Evolutionary conservation across 1,140 invertebrate genomes (phyloP).

Genomic region (Drosophila baimaii): DNA sequence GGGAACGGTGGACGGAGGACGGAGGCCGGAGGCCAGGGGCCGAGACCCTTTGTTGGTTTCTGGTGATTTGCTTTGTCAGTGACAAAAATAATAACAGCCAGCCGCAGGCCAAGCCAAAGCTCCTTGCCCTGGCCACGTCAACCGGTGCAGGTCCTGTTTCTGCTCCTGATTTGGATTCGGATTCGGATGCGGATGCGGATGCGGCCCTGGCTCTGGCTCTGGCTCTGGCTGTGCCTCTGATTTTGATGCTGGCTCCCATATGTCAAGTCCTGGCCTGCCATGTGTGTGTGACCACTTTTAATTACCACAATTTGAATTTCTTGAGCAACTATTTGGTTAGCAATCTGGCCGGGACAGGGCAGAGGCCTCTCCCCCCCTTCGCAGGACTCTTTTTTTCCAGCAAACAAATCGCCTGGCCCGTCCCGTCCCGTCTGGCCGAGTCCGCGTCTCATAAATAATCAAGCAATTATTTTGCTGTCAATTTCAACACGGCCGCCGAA

Average conservation of each 20-base stretch:
- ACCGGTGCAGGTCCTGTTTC: conserved; percentile 13
- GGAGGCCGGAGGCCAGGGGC: background rate
- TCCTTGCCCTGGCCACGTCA: conserved; percentile 36
- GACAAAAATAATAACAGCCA: conserved; percentile 81
- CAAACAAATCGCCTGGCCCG: conserved; percentile 31
- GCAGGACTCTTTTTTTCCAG: background rate
- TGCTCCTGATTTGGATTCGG: conserved; percentile 31
- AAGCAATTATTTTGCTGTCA: conserved; percentile 84
- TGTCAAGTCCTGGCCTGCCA: conserved; percentile 61
- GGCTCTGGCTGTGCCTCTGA: background rate
- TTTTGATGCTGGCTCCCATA: conserved; percentile 52
- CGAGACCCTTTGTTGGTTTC: conserved; percentile 73
- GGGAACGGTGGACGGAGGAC: background rate
- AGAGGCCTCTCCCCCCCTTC: no score
- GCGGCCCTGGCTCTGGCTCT: background rate
- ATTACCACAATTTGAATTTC: conserved; percentile 83
- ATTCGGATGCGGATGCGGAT: conserved; percentile 3
- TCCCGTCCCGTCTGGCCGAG: conserved; percentile 37
- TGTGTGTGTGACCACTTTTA: conserved; percentile 71
- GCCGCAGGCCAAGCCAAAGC: conserved; percentile 65
- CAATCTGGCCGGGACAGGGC: conserved; percentile 45
- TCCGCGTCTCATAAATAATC: conserved; percentile 81
- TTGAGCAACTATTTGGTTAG: conserved; percentile 81
- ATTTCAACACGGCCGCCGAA: conserved; percentile 82
- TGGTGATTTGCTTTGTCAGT: conserved; percentile 82